Evolutionary conservation across 2,797 vertebrate genomes (phyloP).

Genomic region (Numenius phaeopus): DNA sequence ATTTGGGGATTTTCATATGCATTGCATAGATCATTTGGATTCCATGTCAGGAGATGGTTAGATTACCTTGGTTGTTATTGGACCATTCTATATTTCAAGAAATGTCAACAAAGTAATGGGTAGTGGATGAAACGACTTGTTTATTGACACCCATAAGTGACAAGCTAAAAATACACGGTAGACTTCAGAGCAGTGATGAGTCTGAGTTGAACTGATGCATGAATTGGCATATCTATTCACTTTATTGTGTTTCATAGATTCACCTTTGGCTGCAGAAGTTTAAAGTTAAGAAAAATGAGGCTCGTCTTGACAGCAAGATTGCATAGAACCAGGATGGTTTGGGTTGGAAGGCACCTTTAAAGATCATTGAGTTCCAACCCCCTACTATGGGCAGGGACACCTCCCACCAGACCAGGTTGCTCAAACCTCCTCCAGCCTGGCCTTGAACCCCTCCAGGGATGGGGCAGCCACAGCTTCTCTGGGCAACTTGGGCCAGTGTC

Average conservation of each 20-base stretch:
- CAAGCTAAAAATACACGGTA: neutral
- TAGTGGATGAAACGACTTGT: neutral
- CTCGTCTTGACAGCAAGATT: neutral
- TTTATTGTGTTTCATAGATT: neutral
- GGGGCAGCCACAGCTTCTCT: neutral
- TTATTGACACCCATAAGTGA: neutral
- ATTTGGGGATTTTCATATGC: neutral
- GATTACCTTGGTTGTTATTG: neutral
- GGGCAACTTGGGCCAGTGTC: neutral
- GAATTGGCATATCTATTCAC: neutral
- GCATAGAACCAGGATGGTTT: neutral
- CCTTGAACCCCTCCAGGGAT: neutral
- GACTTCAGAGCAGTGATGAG: neutral
- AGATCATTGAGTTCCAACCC: neutral
- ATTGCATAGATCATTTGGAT: neutral
- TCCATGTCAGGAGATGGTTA: neutral
- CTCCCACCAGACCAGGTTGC: neutral
- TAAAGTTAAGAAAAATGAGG: neutral
- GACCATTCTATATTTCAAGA: neutral
- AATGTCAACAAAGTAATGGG: neutral
- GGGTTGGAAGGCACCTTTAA: neutral
- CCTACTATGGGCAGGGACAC: too few relatives aligned
- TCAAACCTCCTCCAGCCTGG: neutral
- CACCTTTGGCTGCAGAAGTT: neutral
- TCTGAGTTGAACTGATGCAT: neutral